These are phyloP conservation scores for Bursaphelenchus mucronatus DNA, from an alignment of 1,140 invertebrate genomes.

Conservation along the genomic window DNA sequence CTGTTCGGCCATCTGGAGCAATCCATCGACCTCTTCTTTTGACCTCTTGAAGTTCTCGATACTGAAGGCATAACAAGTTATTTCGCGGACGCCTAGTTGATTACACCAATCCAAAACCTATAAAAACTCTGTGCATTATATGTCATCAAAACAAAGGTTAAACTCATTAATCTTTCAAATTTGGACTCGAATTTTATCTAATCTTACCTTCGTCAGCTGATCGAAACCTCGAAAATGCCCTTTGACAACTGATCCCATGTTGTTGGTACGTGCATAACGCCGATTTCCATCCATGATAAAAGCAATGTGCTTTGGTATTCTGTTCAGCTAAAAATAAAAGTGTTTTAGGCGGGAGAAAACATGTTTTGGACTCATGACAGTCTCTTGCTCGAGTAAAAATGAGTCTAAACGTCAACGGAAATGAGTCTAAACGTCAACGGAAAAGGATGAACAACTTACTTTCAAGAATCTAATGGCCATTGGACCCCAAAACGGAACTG, in stretches of 20 bases:
- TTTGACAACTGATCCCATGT: slow-evolving; percentile 70
- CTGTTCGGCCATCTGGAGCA: slow-evolving; percentile 80
- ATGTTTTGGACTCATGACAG: too few species aligned
- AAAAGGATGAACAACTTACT: neutral
- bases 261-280: slow-evolving; percentile 79
- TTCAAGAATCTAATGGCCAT: too few species aligned
- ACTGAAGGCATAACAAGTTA: slow-evolving; percentile 97
- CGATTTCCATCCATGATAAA: slow-evolving; percentile 79
- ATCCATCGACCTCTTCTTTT: slow-evolving; percentile 79
- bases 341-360: too few species aligned
- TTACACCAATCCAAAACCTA: slow-evolving; percentile 80
- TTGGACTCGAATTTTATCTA: slow-evolving; percentile 15
- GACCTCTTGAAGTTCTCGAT: slow-evolving; percentile 97
- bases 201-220: slow-evolving; percentile 75
- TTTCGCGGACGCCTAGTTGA: slow-evolving; percentile 73
- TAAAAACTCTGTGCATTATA: slow-evolving; percentile 33
- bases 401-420: neutral
- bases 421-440: neutral
- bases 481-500: too few species aligned
- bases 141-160: slow-evolving; percentile 11
- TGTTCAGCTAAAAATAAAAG: slow-evolving; percentile 20
- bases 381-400: too few species aligned
- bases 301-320: slow-evolving; percentile 39
- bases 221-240: slow-evolving; percentile 91
- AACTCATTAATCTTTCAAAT: slow-evolving; percentile 19